Evolutionary conservation across 1,140 invertebrate species (phyloP).

Genomic region (Zaprionus kolodkinae): DNA sequence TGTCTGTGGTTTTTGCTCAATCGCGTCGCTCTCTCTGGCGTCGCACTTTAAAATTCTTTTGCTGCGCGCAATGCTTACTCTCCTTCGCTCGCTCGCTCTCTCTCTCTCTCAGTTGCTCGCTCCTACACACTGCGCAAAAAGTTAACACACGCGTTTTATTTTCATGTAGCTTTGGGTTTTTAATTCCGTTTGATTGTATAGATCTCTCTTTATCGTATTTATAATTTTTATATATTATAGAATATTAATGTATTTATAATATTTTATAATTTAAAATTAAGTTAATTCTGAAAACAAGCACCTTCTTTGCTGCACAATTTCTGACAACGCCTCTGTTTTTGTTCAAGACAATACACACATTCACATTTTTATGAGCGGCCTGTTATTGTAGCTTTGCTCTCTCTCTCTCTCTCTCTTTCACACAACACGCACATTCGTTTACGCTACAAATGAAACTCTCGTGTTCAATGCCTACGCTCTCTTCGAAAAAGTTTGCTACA

Average conservation of each 20-base stretch:
- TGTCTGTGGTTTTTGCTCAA: conserved; percentile 9
- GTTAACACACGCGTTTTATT: conserved; percentile 22
- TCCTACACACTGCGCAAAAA: conserved; percentile 49
- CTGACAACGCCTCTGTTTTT: conserved; percentile 14
- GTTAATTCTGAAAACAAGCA: too few relatives aligned
- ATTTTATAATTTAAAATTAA: too few relatives aligned
- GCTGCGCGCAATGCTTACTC: conserved; percentile 29
- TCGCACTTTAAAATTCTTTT: conserved; percentile 47
- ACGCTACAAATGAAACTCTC: not conserved
- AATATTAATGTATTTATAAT: too few relatives aligned
- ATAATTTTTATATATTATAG: too few relatives aligned
- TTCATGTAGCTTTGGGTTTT: not conserved
- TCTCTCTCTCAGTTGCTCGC: conserved; percentile 33
- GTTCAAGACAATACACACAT: not conserved
- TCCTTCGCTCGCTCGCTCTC: conserved; percentile 34
- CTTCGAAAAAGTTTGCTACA: not conserved
- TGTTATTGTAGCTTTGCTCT: conserved; percentile 33
- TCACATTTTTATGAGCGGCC: conserved; percentile 35
- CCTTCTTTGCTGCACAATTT: not conserved
- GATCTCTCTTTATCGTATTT: not conserved
- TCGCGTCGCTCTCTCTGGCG: conserved; percentile 9
- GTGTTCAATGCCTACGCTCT: not conserved
- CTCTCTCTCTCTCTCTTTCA: not conserved
- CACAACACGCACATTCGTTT: not conserved
- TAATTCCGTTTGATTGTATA: not conserved